These are phyloP conservation scores for Alauda arvensis DNA, from an alignment of 2,797 vertebrate genomes.

Conservation along the genomic window DNA sequence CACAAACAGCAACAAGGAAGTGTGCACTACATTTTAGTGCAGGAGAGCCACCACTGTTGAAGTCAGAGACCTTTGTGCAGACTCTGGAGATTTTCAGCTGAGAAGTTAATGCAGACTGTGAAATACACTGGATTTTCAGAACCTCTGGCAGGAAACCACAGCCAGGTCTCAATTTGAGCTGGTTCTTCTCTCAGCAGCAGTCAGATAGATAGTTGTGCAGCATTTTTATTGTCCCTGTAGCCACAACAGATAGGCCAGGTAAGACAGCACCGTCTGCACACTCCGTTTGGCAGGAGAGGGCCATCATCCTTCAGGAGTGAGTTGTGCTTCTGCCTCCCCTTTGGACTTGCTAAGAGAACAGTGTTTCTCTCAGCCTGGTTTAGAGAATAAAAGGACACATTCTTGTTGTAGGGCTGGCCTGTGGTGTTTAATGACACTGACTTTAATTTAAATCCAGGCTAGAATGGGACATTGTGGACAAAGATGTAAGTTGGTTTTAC, in stretches of 20 bases:
- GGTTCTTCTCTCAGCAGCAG: neutral
- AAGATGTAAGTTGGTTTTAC: neutral
- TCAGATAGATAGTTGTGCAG: neutral
- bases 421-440: neutral
- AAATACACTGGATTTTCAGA: neutral
- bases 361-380: neutral
- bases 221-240: neutral
- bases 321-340: neutral
- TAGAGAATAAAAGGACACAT: neutral
- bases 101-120: neutral
- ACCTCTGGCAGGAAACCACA: neutral
- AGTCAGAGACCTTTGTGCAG: neutral
- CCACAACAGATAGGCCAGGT: neutral
- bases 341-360: neutral
- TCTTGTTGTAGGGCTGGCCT: neutral
- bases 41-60: neutral
- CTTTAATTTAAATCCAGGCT: neutral
- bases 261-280: neutral
- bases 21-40: neutral
- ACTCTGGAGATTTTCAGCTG: neutral
- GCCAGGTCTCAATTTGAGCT: neutral
- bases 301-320: neutral
- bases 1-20: neutral
- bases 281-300: neutral
- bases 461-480: neutral